Evolutionary conservation across 23 tunicate species (phyloP).

Genomic region (Styela clava): DNA sequence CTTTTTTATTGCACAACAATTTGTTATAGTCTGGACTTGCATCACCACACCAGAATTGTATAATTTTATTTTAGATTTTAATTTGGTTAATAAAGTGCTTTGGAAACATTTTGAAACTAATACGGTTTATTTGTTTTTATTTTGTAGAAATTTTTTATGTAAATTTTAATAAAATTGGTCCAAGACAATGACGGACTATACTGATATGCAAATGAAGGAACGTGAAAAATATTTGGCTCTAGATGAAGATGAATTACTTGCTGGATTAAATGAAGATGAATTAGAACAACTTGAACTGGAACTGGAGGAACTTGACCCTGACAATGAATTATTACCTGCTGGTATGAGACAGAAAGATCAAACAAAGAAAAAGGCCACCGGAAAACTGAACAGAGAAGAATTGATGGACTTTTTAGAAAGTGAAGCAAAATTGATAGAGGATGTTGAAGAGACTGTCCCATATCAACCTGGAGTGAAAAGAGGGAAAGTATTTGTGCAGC

Average conservation of each 20-base stretch:
- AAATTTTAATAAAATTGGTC: no score
- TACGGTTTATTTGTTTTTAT: no score
- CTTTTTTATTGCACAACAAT: no score
- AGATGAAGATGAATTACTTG: constrained; percentile 85
- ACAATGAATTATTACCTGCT: constrained; percentile 51
- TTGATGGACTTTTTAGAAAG: constrained; percentile 67
- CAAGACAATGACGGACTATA: constrained; percentile 63
- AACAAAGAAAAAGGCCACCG: constrained; percentile 87
- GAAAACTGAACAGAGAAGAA: constrained; percentile 81
- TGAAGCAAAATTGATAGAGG: constrained; percentile 68
- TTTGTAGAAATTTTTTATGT: no score
- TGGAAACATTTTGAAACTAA: no score
- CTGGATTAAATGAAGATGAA: constrained; percentile 74
- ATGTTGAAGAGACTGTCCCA: constrained; percentile 83
- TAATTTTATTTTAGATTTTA: no score
- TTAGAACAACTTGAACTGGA: constrained; percentile 71
- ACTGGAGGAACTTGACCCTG: constrained; percentile 93
- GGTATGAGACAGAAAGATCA: constrained; percentile 83
- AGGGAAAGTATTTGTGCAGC: constrained; percentile 68
- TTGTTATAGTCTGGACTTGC: no score
- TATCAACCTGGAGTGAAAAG: constrained; percentile 79
- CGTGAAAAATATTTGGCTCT: constrained; percentile 63
- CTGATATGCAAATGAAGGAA: constrained; percentile 46
- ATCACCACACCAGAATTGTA: no score
- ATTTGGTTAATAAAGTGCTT: no score